Base-by-base conservation (phyloP, 2,797 vertebrate genomes). In the Chiloscyllium punctatum region DNA sequence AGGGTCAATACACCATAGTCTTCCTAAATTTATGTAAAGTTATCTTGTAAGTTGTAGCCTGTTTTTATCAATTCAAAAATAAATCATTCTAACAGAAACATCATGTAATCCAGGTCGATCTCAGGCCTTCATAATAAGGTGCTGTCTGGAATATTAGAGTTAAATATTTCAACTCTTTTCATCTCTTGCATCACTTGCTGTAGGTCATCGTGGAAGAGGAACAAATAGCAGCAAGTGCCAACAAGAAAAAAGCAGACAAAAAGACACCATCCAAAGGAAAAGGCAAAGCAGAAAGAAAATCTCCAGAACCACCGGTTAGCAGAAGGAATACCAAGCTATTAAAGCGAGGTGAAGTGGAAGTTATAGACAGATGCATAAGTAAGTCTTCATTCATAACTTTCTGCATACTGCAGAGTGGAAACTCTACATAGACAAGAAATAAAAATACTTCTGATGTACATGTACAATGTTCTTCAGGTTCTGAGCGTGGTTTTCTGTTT, bases 281-380 rank as follows among this genome's bases (percentile, higher is more conserved):
- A 5, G 97, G 96, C 95, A 98, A 98, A 96, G 97, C 96, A 21
- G 90, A 92, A 92, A 99, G 98, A 96, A 98, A 97, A 69, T 82
- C 95, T 0, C 0, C 96, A 0, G 77, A 96, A 27, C 27, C 96
- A 16, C 68, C 25, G 4, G 0, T 96, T 0, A 30, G 96, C 68
- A 97, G 96, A 94, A 97, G 98, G 97, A 96, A 97, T 69, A 99
- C 98, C 6, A 97, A 97, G 6, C 51, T 99, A 21, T 98, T 97
- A 90, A 97, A 97, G 71, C 97, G 99, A 15, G 98, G 98, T 95
- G 98, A 99, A 95, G 97, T 97, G 0, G 97, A 98, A 0, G 96
- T 97, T 0, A 96, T 96, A 21, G 96, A 96, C 13, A 96, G 95
- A 3, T 98, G 97, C 95, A 98, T 98, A 27, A 98, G 99, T 99